These are phyloP conservation scores for Drosophila yakuba DNA, from an alignment of 1,140 invertebrate species.

Conservation along the genomic window DNA sequence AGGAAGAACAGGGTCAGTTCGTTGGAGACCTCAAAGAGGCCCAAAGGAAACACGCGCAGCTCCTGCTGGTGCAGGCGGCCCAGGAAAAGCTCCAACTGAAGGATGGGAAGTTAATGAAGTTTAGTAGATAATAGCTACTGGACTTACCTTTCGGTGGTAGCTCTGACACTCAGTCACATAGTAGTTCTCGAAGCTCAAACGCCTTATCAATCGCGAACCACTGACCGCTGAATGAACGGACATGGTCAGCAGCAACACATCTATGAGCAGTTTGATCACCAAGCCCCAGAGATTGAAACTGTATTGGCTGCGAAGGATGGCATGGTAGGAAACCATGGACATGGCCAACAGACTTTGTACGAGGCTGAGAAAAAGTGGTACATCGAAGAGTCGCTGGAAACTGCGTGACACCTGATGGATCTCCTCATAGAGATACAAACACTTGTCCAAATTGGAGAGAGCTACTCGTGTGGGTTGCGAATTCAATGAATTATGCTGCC, in stretches of 20 bases:
- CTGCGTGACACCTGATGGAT: constrained; percentile 24
- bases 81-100: constrained; percentile 60
- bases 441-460: constrained; percentile 29
- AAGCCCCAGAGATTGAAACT: constrained; percentile 16
- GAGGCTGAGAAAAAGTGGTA: constrained; percentile 43
- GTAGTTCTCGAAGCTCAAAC: constrained; percentile 58
- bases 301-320: constrained; percentile 16
- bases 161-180: constrained; percentile 28
- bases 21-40: constrained; percentile 68
- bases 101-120: background rate
- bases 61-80: constrained; percentile 46
- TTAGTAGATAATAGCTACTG: too few species aligned
- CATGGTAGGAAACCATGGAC: constrained; percentile 29
- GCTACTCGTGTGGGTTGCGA: background rate
- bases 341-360: constrained; percentile 32
- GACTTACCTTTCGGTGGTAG: constrained; percentile 42
- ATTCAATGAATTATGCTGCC: background rate
- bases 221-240: constrained; percentile 36
- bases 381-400: constrained; percentile 52
- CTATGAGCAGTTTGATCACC: constrained; percentile 31
- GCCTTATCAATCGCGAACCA: constrained; percentile 34
- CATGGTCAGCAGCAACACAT: constrained; percentile 57
- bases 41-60: constrained; percentile 57
- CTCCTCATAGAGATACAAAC: constrained; percentile 55
- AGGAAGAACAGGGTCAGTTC: constrained; percentile 64